Evolutionary conservation across 2,113 vertebrate species (phyloP).

Genomic region (Oriolus oriolus): DNA sequence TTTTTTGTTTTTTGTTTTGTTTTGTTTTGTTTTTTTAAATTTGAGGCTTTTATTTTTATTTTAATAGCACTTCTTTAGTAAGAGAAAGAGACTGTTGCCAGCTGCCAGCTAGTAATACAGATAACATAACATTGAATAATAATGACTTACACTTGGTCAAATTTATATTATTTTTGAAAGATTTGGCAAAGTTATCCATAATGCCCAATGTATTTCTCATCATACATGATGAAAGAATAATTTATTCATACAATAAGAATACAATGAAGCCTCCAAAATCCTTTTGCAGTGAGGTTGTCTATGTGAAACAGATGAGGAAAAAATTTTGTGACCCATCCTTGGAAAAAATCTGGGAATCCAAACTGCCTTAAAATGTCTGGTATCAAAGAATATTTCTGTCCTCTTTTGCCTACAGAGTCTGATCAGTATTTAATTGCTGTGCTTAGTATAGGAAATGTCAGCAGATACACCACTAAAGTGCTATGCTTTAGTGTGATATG

Average conservation of each 20-base stretch:
- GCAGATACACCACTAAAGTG: accelerated
- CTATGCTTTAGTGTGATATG: neutral
- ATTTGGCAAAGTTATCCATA: neutral
- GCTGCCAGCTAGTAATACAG: neutral
- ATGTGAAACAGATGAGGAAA: neutral
- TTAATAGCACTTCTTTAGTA: neutral
- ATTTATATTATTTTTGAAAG: neutral
- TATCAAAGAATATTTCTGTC: neutral
- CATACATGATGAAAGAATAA: neutral
- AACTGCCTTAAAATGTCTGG: neutral
- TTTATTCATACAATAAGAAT: neutral
- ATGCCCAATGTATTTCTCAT: neutral
- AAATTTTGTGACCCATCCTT: neutral
- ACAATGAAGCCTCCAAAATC: neutral
- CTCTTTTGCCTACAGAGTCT: neutral
- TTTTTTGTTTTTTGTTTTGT: too few relatives aligned
- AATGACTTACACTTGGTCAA: neutral
- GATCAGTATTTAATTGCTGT: neutral
- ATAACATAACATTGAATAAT: neutral
- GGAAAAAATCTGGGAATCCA: neutral
- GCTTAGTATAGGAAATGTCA: neutral
- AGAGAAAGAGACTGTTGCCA: neutral
- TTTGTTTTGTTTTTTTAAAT: neutral
- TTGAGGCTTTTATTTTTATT: neutral
- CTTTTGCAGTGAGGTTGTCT: neutral